A percentile compares a stretch with the other conserved stretches of the same genome.
Evolutionary conservation across 2,797 vertebrate species (phyloP).

Genomic region (Falco columbarius): DNA sequence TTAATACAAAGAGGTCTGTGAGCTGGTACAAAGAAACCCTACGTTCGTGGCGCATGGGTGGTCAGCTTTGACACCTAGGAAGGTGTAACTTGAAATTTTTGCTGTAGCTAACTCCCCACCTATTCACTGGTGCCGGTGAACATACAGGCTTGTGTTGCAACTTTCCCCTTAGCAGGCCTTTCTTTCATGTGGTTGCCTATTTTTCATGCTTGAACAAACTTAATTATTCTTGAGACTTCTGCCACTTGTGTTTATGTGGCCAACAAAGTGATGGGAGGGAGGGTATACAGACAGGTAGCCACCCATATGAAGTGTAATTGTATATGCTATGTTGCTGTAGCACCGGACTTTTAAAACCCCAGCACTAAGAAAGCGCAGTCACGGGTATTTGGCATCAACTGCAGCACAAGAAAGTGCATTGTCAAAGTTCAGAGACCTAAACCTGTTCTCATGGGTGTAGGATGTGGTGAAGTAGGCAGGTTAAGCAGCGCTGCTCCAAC

Average conservation of each 20-base stretch:
- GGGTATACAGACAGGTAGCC: not conserved
- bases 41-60: not conserved
- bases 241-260: not conserved
- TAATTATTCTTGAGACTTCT: not conserved
- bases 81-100: not conserved
- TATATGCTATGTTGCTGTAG: rapidly evolving
- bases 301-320: not conserved
- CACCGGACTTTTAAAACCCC: not conserved
- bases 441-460: not conserved
- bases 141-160: not conserved
- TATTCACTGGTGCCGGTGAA: not conserved
- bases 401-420: not conserved
- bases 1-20: not conserved
- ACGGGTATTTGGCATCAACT: not conserved
- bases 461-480: not conserved
- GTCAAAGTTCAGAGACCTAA: not conserved
- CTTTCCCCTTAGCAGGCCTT: not conserved
- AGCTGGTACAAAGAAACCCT: not conserved
- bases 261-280: not conserved
- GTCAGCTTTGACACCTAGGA: not conserved
- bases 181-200: not conserved
- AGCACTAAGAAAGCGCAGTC: not conserved
- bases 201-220: not conserved
- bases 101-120: not conserved
- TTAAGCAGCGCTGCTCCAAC: not conserved